These are phyloP conservation scores for Columbina picui DNA, from an alignment of 2,113 vertebrate genomes.

Conservation along the genomic window DNA sequence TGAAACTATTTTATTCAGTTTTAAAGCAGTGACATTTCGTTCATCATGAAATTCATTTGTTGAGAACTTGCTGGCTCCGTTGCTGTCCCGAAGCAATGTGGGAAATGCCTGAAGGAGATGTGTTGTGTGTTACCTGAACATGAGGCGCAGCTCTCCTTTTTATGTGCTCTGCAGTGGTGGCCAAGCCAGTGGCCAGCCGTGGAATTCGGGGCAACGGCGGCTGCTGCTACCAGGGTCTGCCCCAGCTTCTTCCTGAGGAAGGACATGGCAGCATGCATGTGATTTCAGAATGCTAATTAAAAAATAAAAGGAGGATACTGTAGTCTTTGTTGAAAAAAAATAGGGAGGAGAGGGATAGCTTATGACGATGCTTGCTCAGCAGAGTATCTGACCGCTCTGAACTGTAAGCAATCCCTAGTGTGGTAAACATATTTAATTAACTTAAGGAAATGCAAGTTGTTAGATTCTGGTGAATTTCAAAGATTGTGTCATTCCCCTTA, in stretches of 20 bases:
- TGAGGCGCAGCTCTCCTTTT: neutral
- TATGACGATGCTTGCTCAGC: neutral
- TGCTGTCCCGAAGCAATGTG: neutral
- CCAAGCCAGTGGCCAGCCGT: neutral
- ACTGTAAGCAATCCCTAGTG: neutral
- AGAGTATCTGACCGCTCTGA: neutral
- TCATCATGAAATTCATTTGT: neutral
- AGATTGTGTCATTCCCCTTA: neutral
- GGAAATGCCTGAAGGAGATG: neutral
- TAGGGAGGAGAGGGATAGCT: neutral
- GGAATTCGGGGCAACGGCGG: neutral
- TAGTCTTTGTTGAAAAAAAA: neutral
- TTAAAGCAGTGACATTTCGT: neutral
- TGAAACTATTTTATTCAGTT: neutral
- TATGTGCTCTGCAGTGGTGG: neutral
- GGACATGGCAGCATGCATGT: fast-evolving
- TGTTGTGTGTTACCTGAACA: fast-evolving
- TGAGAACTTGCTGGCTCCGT: neutral
- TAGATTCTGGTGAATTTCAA: neutral
- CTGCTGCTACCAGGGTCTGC: neutral
- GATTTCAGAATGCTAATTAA: neutral
- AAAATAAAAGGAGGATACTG: neutral
- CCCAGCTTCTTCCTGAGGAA: neutral
- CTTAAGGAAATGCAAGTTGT: neutral
- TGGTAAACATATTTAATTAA: neutral